These are phyloP conservation scores for Rhinichthys klamathensis DNA, from an alignment of 2,113 vertebrate genomes.

Conservation along the genomic window DNA sequence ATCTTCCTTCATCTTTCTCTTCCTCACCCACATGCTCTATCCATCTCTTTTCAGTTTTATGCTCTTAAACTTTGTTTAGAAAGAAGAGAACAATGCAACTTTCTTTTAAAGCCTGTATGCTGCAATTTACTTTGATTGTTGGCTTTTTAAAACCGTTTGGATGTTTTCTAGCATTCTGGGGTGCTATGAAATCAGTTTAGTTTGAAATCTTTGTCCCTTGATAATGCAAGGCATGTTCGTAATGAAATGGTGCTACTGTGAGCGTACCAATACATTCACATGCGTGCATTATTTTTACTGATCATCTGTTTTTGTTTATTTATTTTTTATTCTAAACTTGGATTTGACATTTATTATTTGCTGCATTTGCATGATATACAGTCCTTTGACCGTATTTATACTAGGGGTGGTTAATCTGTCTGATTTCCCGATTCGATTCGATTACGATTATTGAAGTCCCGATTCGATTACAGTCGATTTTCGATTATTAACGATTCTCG, in stretches of 20 bases:
- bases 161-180: constrained; percentile 7
- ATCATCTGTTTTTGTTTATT: not conserved
- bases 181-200: not conserved
- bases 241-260: not conserved
- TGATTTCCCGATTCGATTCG: too few relatives aligned
- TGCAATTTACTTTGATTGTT: constrained; percentile 10
- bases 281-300: not conserved
- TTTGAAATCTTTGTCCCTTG: constrained; percentile 7
- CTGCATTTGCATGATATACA: too few relatives aligned
- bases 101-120: not conserved
- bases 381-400: not conserved
- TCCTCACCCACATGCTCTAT: not conserved
- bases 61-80: constrained; percentile 20
- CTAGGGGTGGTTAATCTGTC: too few relatives aligned
- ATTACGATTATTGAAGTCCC: too few relatives aligned
- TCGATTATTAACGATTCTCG: too few relatives aligned
- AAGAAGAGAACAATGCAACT: not conserved
- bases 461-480: too few relatives aligned
- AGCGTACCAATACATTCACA: not conserved
- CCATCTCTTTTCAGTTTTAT: constrained; percentile 22
- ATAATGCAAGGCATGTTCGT: not conserved
- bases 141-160: not conserved
- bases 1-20: constrained; percentile 19
- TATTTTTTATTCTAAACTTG: not conserved
- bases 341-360: not conserved